phyloP scores from a whole-genome alignment of 2,888 invertebrate species.

The Perizoma affinitatum region DNA sequence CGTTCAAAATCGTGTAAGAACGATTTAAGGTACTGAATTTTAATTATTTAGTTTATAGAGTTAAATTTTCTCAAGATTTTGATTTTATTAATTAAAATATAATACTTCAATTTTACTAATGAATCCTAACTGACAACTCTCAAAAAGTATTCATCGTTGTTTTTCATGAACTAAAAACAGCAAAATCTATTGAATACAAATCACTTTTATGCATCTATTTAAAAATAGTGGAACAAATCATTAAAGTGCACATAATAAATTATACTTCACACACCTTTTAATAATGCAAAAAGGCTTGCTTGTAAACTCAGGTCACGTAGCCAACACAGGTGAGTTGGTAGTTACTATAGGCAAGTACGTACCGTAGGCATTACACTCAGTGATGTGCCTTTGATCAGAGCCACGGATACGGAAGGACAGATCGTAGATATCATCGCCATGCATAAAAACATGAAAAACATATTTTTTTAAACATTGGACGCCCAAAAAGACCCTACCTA shows the following conservation, averaged over 20 bases:
- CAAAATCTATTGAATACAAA: constrained; percentile 10
- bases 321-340: constrained; percentile 17
- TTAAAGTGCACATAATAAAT: constrained; percentile 43
- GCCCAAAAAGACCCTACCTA: too few species aligned
- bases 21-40: too few species aligned
- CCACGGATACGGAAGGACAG: background rate
- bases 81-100: too few species aligned
- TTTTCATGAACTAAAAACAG: background rate
- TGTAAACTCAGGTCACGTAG: constrained; percentile 46
- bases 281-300: constrained; percentile 55
- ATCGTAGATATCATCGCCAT: too few species aligned
- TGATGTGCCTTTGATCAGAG: background rate
- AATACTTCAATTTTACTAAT: too few species aligned
- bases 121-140: too few species aligned
- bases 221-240: constrained; percentile 36
- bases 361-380: constrained; percentile 13
- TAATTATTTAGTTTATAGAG: too few species aligned
- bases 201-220: constrained; percentile 21
- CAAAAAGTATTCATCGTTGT: too few species aligned
- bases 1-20: too few species aligned
- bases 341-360: constrained; percentile 12
- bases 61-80: too few species aligned
- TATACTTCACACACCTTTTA: constrained; percentile 52
- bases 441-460: too few species aligned
- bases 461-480: too few species aligned